Evolutionary conservation across 2,888 invertebrate species (phyloP), one percentile per base, ranked within the genome.

Genomic region (Cheilosia pagana): DNA sequence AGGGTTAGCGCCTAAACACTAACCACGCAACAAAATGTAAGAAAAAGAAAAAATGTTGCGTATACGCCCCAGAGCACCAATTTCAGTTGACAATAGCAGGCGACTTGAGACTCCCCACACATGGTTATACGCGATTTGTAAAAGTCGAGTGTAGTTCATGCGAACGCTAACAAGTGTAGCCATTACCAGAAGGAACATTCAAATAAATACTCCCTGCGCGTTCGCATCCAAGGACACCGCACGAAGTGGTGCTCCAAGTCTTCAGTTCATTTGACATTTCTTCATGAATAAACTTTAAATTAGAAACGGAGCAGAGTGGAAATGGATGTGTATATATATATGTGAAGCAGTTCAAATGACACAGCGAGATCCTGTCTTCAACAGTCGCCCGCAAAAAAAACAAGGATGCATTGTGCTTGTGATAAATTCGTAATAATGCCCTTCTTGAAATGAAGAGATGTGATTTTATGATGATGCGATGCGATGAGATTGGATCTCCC

Each of bases 271-370:
- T 55, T 78, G 72, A 78, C 71, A 67, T 72, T 72, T 82, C 67
- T 63, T 52, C 78, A 72, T 82, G 82, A 82, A 72, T 82, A 68
- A 72, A 72, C 67, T 62, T 60, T 67, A 62, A 82, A 72, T 82
- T 77, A 62, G 28, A 31, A 53, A 67, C 43, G 31, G 19, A 6
- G 53, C n/a, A 16, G 41, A 63, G 35, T 31, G 8, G 55, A 16
- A 19, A 16, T 28, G 16, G 28, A 2, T 50, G 28, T 14, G 3
- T 23, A 23, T 23, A 2, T 8, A 1, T 45, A 19, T 14, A 43
- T 25, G 65, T 39, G 31, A 8, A 35, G 25, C 12, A 53, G 55
- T 45, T n/a, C 35, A 57, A 53, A 60, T 21, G 50, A 7, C 21
- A 7, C 5, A 41, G 39, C 50, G 45, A 23, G 23, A 45, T 55